These are phyloP conservation scores for Amblyteles armatorius DNA, from an alignment of 2,888 invertebrate genomes.

Conservation along the genomic window DNA sequence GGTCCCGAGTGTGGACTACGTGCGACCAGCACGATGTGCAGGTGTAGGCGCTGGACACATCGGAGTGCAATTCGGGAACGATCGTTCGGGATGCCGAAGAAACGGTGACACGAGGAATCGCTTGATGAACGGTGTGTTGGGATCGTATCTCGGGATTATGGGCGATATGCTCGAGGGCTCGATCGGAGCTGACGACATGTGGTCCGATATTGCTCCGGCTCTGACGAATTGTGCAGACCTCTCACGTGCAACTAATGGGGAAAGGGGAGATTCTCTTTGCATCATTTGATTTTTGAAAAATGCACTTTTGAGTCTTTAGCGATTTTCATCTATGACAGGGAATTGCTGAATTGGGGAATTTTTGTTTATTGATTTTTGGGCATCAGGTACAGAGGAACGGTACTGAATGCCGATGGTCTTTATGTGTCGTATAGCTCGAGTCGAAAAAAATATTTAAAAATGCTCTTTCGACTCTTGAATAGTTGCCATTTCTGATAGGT, in stretches of 20 bases:
- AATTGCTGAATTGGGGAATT: neutral
- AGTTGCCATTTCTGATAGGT: no score
- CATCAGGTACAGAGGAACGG: neutral
- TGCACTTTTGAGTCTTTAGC: no score
- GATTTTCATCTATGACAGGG: no score
- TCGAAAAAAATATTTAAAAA: no score
- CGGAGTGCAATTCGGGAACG: neutral
- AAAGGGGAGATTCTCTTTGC: slow-evolving; percentile 1
- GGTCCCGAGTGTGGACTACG: slow-evolving; percentile 13
- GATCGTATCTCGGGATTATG: neutral
- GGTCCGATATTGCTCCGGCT: slow-evolving; percentile 27
- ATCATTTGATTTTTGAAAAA: neutral
- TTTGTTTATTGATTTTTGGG: neutral
- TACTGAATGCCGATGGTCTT: neutral
- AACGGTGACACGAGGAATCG: neutral
- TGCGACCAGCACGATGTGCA: neutral
- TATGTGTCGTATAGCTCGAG: neutral
- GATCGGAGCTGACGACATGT: slow-evolving; percentile 52
- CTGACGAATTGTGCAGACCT: slow-evolving; percentile 11
- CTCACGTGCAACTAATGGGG: neutral
- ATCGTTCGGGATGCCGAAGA: slow-evolving; percentile 6
- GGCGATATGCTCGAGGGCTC: slow-evolving; percentile 38
- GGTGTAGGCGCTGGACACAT: neutral
- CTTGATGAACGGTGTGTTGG: neutral
- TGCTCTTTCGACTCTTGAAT: no score